phyloP scores from a whole-genome alignment of 2,113 vertebrate genomes.

The Solenodon paradoxus region DNA sequence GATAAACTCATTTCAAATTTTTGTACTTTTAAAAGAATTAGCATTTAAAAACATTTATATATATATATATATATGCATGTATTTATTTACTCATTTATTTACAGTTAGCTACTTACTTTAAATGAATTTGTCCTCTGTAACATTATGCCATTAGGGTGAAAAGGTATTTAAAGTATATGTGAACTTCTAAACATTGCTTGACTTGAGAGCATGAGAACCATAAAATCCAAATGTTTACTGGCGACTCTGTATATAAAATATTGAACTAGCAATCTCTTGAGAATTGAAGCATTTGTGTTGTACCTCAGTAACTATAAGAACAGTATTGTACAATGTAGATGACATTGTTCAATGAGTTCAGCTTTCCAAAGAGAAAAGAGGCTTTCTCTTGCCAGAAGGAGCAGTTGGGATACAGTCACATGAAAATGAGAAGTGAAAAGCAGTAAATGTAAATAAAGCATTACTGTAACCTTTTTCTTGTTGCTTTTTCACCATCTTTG shows the following conservation, averaged over 20 bases:
- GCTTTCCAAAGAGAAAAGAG: slow-evolving; percentile 27
- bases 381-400: slow-evolving; percentile 19
- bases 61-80: no score
- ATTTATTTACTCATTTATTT: not conserved
- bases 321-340: not conserved
- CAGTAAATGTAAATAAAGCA: slow-evolving; percentile 63
- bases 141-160: not conserved
- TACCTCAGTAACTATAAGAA: not conserved
- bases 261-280: not conserved
- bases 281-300: slow-evolving; percentile 20
- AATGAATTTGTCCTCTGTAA: not conserved
- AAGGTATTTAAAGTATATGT: not conserved
- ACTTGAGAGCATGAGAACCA: not conserved
- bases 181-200: not conserved
- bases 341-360: not conserved
- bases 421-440: slow-evolving; percentile 59
- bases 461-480: not conserved
- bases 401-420: not conserved
- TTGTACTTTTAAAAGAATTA: not conserved
- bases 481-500: slow-evolving; percentile 18
- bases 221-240: slow-evolving; percentile 10
- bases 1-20: not conserved
- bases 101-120: not conserved
- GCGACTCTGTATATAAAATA: not conserved
- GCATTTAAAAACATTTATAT: not conserved